Evolutionary conservation across 1,140 invertebrate genomes (phyloP), one percentile per base, ranked within the genome.

Genomic region (Aphelinus atriplicis): DNA sequence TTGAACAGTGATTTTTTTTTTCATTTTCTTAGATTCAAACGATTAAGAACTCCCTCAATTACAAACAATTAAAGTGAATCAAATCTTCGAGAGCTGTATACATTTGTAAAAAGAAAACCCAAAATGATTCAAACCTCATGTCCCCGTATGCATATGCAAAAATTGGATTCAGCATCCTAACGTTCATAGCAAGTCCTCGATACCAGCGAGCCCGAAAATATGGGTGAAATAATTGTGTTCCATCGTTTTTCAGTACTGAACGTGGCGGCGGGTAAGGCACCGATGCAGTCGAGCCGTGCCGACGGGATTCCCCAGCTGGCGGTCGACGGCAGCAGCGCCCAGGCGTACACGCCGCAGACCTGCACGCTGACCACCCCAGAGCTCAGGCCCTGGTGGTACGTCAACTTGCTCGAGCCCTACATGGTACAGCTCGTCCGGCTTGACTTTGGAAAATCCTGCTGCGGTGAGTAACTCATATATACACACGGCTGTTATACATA

Each of bases 341-440:
- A 93, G 60, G 92, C 93, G 82, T 97, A 94, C 88, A 95, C 89
- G 75, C 83, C 91, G 0, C 93, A 95, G 67, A 97, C 96, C 1
- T 98, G 96, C 84, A 96, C 95, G 1, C 87, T 96, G 50, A 97
- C 96, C 0, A 94, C 93, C 84, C 85, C 91, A 0, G 96, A 97
- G 85, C 85, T 91, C 3, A 90, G 92, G 9, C 96, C 96, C 5
- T 97, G 96, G 96, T 98, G 96, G 96, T 97, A 97, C 86, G 96
- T 98, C 78, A 98, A 98, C 86, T 90, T 98, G 1, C 89, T 98
- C 47, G 96, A 98, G 81, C 96, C 96, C 0, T 97, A 97, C 84
- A 96, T 97, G 95, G 96, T 98, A 55, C 95, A 98, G 85, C 89
- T 97, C 61, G 96, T 98, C 7, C 88, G 96, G 56, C 88, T 98